Evolutionary conservation across 2,113 vertebrate species (phyloP), one percentile per base, ranked within the genome.

Genomic region (Halichoeres trimaculatus): DNA sequence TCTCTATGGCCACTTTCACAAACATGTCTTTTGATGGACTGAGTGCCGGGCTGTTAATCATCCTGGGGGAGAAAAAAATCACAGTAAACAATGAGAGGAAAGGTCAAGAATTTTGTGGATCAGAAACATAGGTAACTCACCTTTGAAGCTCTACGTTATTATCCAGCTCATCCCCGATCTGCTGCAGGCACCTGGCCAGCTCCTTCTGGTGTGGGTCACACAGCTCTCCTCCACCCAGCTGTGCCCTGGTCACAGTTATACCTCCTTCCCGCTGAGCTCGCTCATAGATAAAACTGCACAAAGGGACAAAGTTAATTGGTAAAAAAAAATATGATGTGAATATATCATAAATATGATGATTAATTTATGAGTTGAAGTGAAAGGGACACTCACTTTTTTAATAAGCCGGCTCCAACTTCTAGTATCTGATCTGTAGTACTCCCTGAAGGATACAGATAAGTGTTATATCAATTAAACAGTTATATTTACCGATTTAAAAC

Each of bases 121-220:
- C 0, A 12, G 23, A 53, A 9, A 38, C 16, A 48, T 13, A 30
- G 38, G 19, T 6, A 3, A 4, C 20, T 26, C 86, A 98, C 96
- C 86, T 93, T 69, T 96, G 95, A 51, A 98, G 91, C 36, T 97
- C 94, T 2, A 79, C 50, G 60, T 98, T 95, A 70, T 89, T 92
- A 70, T 98, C 96, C 62, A 98, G 87, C 13, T 97, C 96, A 1
- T 98, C 96, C 40, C 96, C 96, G 4, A 98, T 98, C 78, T 95
- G 92, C 75, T 96, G 95, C 50, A 98, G 94, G 74, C 94, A 97
- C 43, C 88, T 89, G 14, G 91, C 95, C 3, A 98, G 92, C 45
- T 83, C 91, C 87, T 95, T 97, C 24, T 95, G 94, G 40, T 78
- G 90, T 0, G 95, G 92, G 47, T 96, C 93, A 35, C 70, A 80